Base-by-base conservation (phyloP, 2,888 invertebrate species). In the Aporophyla nigra region DNA sequence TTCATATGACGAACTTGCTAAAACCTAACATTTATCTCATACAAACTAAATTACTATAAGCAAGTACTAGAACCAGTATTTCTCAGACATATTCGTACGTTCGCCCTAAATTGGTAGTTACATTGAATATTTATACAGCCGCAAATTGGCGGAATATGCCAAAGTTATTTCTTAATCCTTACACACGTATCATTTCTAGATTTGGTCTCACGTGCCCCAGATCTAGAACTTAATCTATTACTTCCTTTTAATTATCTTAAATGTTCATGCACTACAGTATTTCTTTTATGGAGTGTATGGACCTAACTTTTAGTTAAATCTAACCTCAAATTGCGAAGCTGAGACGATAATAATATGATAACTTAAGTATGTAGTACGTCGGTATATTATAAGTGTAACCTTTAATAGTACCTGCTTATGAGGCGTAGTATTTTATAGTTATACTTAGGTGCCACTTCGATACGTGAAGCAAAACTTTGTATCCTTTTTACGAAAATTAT, bases 81-180 rank as follows among this genome's bases (percentile, higher is more conserved):
- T 63, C 63, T 75, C 49, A 40, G 51, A 67, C 56, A 74, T 80
- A 70, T 66, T 46, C 71, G 49, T 74, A 54, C 65, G 67, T 70
- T 58, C n/a, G 75, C 46, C 78, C 84, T 81, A 65, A 80, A 83
- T 85, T 70, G 86, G 83, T 33, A 68, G 74, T 71, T 68, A 71
- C 71, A 83, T 85, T 89, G 87, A 90, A 88, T 90, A 90, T 89
- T 84, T 89, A 88, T 87, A 74, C 49, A 65, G 65, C 33, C 71
- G 70, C 81, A 83, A 86, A 87, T 85, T 85, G 83, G 70, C 77
- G 72, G 81, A 78, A 76, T 87, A 85, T 82, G 74, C 82, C 75
- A 74, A 82, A 70, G 85, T 85, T 86, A 89, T 89, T 90, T 86
- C 87, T 85, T 88, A 88, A 88, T 86, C 83, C 40, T 33, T 65